Evolutionary conservation across 2,888 invertebrate species (phyloP), one percentile per base, ranked within the genome.

Genomic region (Alloscopus bannaensis): DNA sequence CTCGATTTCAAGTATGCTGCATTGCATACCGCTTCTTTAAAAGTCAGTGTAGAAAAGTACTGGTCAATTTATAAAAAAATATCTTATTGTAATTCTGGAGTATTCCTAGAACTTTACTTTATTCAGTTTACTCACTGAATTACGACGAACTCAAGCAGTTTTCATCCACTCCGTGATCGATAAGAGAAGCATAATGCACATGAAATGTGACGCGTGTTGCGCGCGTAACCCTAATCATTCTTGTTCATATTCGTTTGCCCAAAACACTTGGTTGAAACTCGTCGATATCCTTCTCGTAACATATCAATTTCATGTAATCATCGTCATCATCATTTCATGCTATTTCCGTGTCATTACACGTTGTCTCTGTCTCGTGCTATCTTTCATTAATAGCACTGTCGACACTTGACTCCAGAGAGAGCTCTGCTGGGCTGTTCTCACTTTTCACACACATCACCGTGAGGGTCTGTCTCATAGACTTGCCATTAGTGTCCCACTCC

Each of bases 261-360:
- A 8, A 6, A 36, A 8, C 36, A 36, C 13, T 11, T 68, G 26
- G 29, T 50, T 52, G 50, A 52, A 47, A 45, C 28, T 45, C 26
- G 13, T 13, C 3, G 4, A n/a, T n/a, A n/a, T n/a, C n/a, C 52
- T 47, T 50, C 50, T 66, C 24, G 36, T 66, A 69, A 62, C 50
- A 59, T 70, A 57, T 70, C 70, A 71, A 64, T 64, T 62, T 78
- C 70, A 52, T n/a, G n/a, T n/a, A n/a, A n/a, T n/a, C n/a, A n/a
- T n/a, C n/a, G n/a, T n/a, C 59, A 64, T 77, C 65, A 60, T 76
- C 64, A 70, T 77, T 57, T 72, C 59, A 77, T 68, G 76, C 55
- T 69, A 69, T 77, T 77, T 77, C 76, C 69, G 76, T 77, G 62
- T 68, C 76, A 77, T 77, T 77, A 77, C 68, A 22, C 36, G 47